Evolutionary conservation across 2,113 vertebrate genomes (phyloP), one percentile per base, ranked within the genome.

Genomic region (Engraulis encrasicolus): DNA sequence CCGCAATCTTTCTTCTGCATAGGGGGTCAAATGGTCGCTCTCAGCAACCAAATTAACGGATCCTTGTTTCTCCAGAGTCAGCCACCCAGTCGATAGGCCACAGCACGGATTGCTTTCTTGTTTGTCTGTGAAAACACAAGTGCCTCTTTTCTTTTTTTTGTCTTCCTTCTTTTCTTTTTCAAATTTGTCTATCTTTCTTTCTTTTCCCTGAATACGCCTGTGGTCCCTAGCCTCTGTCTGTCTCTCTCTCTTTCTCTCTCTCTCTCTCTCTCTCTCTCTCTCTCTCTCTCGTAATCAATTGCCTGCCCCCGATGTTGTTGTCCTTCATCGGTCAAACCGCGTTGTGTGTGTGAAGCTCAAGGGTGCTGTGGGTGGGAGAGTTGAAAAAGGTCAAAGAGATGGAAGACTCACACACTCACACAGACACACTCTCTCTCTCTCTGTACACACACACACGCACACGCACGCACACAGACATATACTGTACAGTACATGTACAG

Each of bases 101-200:
- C 12, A 4, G n/a, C 27, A 74, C 31, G 12, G 9, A 74, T 74
- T 74, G 31, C 66, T 74, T 74, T 34, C 66, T 74, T 31, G 66
- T 74, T 74, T 74, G 66, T 74, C 66, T 74, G 66, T 27, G 27
- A 17, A 34, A 74, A 74, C 66, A 74, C 15, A 74, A 74, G 66
- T 31, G 12, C 66, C 66, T 4, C 66, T 31, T 74, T 14, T 74
- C 34, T 74, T 34, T 9, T 45, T 45, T 9, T 54, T 4, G 14
- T 9, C 20, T 18, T 54, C 5, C 19, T 54, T 54, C 20, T 18
- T 54, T 54, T 19, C 52, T 54, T 45, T 45, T 9, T 45, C 9
- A n/a, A n/a, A n/a, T 45, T 9, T 45, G 3, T 45, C 40, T 45
- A 5, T 45, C 9, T 74, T 74, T 74, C 66, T 74, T 74, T 34